Conservation (phyloP, 1,140 invertebrate genomes). For the Gryllus bimaculatus region DNA sequence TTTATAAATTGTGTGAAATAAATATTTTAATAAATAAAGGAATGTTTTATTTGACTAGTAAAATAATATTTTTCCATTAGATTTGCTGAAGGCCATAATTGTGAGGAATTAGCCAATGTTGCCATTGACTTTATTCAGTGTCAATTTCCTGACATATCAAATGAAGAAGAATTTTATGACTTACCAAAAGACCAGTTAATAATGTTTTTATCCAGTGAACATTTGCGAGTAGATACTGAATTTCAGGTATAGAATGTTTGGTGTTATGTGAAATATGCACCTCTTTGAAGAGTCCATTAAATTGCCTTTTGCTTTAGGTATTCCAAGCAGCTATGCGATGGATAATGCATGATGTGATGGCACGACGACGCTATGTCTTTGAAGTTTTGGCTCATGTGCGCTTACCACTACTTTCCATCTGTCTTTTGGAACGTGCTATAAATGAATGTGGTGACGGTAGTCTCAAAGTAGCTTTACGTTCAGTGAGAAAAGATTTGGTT, state of each 20-base stretch:
- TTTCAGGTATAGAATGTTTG: constrained; percentile 54
- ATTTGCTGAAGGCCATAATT: constrained; percentile 89
- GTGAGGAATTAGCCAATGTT: constrained; percentile 65
- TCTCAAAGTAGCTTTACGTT: constrained; percentile 66
- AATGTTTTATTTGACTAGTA: neutral
- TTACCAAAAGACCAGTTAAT: constrained; percentile 71
- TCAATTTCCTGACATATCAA: constrained; percentile 73
- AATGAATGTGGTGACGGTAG: constrained; percentile 72
- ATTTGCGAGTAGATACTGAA: constrained; percentile 83
- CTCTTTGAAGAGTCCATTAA: neutral
- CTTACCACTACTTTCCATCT: constrained; percentile 72
- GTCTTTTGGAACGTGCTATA: constrained; percentile 70
- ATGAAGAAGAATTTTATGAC: constrained; percentile 86
- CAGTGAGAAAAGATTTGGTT: constrained; percentile 71
- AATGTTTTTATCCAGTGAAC: constrained; percentile 74
- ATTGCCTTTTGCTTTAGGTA: constrained; percentile 44
- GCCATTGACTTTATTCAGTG: constrained; percentile 76
- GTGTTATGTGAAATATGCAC: neutral
- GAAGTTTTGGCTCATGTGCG: constrained; percentile 77
- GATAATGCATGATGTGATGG: constrained; percentile 74
- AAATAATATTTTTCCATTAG: constrained; percentile 36
- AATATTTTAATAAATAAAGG: neutral
- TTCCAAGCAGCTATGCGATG: constrained; percentile 84
- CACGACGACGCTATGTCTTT: constrained; percentile 73
- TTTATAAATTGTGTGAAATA: neutral